These are phyloP conservation scores for Eulithis prunata DNA, from an alignment of 2,888 invertebrate genomes.

Conservation along the genomic window DNA sequence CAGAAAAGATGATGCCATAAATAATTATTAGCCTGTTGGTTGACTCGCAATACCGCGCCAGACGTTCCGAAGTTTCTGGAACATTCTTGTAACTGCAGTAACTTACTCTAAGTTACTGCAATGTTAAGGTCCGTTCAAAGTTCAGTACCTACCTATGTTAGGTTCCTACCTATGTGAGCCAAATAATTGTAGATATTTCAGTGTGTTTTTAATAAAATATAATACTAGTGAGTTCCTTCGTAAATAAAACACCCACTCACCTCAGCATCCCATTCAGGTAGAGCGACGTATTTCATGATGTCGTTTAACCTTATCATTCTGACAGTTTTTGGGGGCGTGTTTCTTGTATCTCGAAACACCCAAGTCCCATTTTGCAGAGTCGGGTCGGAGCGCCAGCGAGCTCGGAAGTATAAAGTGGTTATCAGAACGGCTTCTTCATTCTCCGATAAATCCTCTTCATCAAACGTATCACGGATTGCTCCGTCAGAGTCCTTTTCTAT, in stretches of 20 bases:
- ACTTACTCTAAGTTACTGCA: too few relatives aligned
- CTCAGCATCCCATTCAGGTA: conserved; percentile 71
- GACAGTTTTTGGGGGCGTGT: conserved; percentile 52
- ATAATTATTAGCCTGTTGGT: neutral
- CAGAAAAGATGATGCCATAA: conserved; percentile 3
- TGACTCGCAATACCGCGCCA: neutral
- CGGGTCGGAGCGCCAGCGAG: conserved; percentile 73
- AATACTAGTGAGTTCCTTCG: neutral
- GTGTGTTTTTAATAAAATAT: neutral
- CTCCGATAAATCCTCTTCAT: conserved; percentile 65
- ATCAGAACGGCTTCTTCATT: conserved; percentile 61
- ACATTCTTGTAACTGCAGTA: too few relatives aligned
- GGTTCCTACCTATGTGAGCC: too few relatives aligned
- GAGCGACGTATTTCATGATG: conserved; percentile 65
- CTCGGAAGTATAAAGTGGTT: conserved; percentile 68
- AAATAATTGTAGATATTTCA: too few relatives aligned
- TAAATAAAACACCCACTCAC: conserved; percentile 46
- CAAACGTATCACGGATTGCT: conserved; percentile 71
- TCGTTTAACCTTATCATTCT: conserved; percentile 77
- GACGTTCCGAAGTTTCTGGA: too few relatives aligned
- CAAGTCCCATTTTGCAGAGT: conserved; percentile 73
- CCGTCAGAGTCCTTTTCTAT: conserved; percentile 69
- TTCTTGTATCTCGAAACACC: conserved; percentile 56
- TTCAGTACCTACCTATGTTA: too few relatives aligned
- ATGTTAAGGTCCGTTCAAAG: too few relatives aligned